phyloP scores from a whole-genome alignment of 2,113 vertebrate genomes.

The Pantherophis guttatus region DNA sequence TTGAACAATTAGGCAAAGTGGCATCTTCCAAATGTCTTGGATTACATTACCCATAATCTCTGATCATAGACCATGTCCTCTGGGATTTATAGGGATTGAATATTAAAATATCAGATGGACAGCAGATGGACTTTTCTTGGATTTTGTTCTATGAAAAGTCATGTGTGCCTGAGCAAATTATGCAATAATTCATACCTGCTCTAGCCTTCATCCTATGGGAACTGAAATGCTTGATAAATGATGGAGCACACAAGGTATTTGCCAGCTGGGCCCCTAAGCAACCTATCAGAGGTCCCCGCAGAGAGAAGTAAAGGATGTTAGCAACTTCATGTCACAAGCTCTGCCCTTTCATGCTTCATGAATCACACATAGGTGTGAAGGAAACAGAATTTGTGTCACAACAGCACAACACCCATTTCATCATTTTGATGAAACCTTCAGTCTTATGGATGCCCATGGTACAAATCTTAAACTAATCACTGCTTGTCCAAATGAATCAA shows the following conservation, averaged over 20 bases:
- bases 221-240: background rate
- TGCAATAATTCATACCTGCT: background rate
- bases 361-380: background rate
- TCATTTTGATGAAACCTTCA: background rate
- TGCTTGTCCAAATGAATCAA: background rate
- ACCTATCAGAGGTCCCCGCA: background rate
- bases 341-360: background rate
- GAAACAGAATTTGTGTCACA: background rate
- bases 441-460: background rate
- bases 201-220: background rate
- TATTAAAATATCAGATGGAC: background rate
- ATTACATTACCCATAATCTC: background rate
- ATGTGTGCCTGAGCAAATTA: background rate
- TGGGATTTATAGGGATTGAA: background rate
- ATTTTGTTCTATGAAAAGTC: background rate
- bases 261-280: background rate
- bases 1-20: background rate
- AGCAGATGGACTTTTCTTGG: background rate
- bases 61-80: background rate
- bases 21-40: background rate
- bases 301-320: background rate
- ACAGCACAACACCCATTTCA: background rate
- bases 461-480: background rate
- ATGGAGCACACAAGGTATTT: background rate
- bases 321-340: background rate